These are phyloP conservation scores for Trididemnum nubilum DNA, from an alignment of 23 tunicate species.

Conservation along the genomic window DNA sequence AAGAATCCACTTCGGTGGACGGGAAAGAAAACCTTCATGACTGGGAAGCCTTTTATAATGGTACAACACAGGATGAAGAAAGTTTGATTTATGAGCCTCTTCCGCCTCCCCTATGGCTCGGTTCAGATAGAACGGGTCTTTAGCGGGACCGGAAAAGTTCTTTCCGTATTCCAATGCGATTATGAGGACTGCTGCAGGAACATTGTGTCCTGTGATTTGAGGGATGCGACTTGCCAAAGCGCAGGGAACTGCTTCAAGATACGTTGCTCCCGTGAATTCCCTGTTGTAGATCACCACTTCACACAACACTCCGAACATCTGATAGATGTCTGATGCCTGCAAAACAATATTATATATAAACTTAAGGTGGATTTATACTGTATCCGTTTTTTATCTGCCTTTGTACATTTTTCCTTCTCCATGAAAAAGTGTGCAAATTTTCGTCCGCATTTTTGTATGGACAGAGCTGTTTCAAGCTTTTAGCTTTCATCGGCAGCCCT, in stretches of 20 bases:
- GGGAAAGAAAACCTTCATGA: not conserved
- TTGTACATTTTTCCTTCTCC: no score
- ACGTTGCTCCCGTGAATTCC: constrained; percentile 61
- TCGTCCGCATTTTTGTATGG: no score
- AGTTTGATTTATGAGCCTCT: constrained; percentile 75
- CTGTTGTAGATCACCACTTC: constrained; percentile 68
- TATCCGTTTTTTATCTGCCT: no score
- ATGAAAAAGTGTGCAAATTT: no score
- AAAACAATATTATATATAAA: not conserved
- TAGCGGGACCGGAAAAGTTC: constrained; percentile 83
- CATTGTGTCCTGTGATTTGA: constrained; percentile 56
- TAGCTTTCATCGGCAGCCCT: no score
- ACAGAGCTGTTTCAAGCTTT: no score
- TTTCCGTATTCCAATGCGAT: constrained; percentile 75
- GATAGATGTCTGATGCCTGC: constrained; percentile 86
- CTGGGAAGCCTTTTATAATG: constrained; percentile 40
- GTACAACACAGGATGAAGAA: constrained; percentile 82
- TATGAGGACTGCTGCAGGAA: constrained; percentile 50
- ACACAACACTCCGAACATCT: constrained; percentile 84
- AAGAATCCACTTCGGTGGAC: constrained; percentile 62
- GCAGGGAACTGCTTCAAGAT: constrained; percentile 78
- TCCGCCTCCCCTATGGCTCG: constrained; percentile 37
- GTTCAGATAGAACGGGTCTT: constrained; percentile 56
- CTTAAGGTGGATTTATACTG: not conserved
- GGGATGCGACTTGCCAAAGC: constrained; percentile 43